Evolutionary conservation across 2,888 invertebrate species (phyloP).

Genomic region (Emmelina monodactyla): DNA sequence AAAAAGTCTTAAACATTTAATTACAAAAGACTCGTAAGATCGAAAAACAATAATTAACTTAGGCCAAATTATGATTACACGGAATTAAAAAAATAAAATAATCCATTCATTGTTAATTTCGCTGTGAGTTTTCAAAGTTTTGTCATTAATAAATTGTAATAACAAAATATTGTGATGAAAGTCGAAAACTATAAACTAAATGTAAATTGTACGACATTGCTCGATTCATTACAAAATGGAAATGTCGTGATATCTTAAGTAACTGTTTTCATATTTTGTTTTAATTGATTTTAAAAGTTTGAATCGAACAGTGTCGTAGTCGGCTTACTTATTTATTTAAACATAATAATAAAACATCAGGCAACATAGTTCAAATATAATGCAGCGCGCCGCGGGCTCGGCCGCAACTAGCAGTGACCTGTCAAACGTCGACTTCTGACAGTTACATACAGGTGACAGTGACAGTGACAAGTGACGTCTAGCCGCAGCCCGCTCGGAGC

Average conservation of each 20-base stretch:
- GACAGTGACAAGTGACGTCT: not conserved
- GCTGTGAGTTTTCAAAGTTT: constrained; percentile 35
- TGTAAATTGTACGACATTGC: constrained; percentile 30
- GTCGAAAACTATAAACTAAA: constrained; percentile 38
- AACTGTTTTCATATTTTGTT: no score
- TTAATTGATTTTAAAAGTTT: no score
- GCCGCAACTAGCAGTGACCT: not conserved
- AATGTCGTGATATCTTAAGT: not conserved
- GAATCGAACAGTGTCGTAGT: constrained; percentile 37
- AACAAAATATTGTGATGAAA: constrained; percentile 33
- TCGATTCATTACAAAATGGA: constrained; percentile 19
- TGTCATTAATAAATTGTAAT: constrained; percentile 16
- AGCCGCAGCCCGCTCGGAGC: constrained; percentile 15
- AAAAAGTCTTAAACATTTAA: constrained; percentile 60
- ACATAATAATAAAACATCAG: constrained; percentile 36
- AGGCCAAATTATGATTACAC: constrained; percentile 34
- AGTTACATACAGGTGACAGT: no score
- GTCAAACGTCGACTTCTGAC: not conserved
- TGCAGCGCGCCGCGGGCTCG: constrained; percentile 25
- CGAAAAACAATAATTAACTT: constrained; percentile 47
- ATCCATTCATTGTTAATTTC: constrained; percentile 48
- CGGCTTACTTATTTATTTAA: constrained; percentile 32
- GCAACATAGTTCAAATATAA: constrained; percentile 35
- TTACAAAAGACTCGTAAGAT: constrained; percentile 51
- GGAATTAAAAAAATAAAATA: constrained; percentile 29